Evolutionary conservation across 2,113 vertebrate species (phyloP).

Genomic region (Nesospiza acunhae): DNA sequence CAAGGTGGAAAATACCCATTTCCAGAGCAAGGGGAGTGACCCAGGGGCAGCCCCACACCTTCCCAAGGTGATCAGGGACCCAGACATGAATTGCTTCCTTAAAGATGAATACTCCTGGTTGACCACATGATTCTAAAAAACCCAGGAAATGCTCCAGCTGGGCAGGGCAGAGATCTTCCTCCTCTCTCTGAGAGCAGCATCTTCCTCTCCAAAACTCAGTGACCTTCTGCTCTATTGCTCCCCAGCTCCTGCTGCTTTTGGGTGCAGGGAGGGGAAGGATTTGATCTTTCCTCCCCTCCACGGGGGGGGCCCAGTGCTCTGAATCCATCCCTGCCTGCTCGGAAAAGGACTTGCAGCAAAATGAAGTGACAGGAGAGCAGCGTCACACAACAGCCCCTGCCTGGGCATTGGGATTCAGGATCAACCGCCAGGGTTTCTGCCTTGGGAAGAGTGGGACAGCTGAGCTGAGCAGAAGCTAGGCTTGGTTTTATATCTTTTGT

Average conservation of each 20-base stretch:
- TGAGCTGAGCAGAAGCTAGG: rapidly evolving
- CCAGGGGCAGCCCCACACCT: not conserved
- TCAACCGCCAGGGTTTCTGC: not conserved
- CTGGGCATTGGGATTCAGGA: not conserved
- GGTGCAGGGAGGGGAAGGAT: not conserved
- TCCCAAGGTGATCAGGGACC: not conserved
- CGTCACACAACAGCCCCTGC: rapidly evolving
- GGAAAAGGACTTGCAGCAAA: not conserved
- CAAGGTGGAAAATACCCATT: not conserved
- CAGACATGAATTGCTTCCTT: not conserved
- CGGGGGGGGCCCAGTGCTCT: not conserved
- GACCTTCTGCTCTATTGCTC: not conserved
- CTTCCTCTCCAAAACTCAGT: not conserved
- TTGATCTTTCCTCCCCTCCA: not conserved
- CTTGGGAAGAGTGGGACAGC: not conserved
- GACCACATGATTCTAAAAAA: not conserved
- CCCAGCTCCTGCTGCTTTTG: not conserved
- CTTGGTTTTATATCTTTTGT: not conserved
- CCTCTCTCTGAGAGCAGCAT: not conserved
- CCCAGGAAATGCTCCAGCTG: not conserved
- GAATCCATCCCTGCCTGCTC: not conserved
- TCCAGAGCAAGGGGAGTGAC: not conserved
- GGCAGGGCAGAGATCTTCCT: not conserved
- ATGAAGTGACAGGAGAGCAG: not conserved
- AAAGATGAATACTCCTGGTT: not conserved